Conservation (phyloP, 2,797 vertebrate genomes). For the Hydrolagus colliei region DNA sequence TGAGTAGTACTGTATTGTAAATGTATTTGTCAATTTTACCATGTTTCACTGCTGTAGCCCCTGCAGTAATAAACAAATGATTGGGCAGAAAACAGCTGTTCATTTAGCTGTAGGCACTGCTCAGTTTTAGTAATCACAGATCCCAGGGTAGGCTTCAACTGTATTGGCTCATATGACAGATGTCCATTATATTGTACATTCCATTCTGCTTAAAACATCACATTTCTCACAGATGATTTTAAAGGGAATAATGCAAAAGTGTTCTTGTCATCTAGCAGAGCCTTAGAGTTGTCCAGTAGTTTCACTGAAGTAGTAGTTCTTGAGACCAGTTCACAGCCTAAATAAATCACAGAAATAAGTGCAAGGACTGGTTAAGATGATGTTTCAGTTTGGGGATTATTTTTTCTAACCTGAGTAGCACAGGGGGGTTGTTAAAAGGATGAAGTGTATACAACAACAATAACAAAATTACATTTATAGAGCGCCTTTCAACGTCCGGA, state of each 20-base stretch:
- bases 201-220: not conserved
- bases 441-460: not conserved
- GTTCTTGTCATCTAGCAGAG: not conserved
- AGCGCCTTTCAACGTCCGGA: not conserved
- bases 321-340: not conserved
- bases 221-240: not conserved
- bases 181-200: constrained; percentile 8
- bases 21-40: not conserved
- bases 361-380: not conserved
- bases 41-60: constrained; percentile 2
- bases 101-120: constrained; percentile 46
- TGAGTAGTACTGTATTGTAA: constrained; percentile 2
- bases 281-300: not conserved
- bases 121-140: constrained; percentile 46
- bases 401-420: too few species aligned
- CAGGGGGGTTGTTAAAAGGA: not conserved
- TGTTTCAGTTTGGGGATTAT: not conserved
- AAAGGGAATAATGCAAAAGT: not conserved
- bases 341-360: not conserved
- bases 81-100: constrained; percentile 50
- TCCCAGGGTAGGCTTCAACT: constrained; percentile 37
- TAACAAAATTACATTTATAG: too few species aligned
- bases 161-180: not conserved
- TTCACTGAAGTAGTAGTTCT: not conserved
- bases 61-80: constrained; percentile 46